phyloP scores from a whole-genome alignment of 2,113 vertebrate genomes.

The Nothoprocta perdicaria region DNA sequence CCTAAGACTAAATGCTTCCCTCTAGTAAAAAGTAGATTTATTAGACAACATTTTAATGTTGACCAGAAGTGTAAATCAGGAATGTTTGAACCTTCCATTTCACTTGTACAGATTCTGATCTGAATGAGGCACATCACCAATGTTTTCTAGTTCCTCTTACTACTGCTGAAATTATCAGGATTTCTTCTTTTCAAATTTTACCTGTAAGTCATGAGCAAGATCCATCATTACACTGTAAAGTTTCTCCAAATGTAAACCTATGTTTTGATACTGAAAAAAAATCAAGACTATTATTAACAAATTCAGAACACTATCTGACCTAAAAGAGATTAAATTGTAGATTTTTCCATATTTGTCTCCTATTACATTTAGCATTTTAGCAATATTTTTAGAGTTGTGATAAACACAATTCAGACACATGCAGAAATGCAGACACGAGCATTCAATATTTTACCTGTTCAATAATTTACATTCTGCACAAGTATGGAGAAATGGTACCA shows the following conservation, averaged over 20 bases:
- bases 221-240: slow-evolving; percentile 81
- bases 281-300: neutral
- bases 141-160: neutral
- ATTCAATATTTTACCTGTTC: neutral
- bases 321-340: neutral
- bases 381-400: neutral
- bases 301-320: neutral
- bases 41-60: neutral
- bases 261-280: slow-evolving; percentile 74
- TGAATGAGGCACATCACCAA: neutral
- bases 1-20: neutral
- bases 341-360: neutral
- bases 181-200: slow-evolving; percentile 32
- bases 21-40: neutral
- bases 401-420: neutral
- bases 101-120: neutral
- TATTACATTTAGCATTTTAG: neutral
- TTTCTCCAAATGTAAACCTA: slow-evolving; percentile 76
- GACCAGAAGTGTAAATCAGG: neutral
- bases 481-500: neutral
- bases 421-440: neutral
- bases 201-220: slow-evolving; percentile 83
- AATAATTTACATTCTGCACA: neutral
- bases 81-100: neutral
- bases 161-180: neutral